Evolutionary conservation across 2,113 vertebrate genomes (phyloP).

Genomic region (Mormyrus lacerda): DNA sequence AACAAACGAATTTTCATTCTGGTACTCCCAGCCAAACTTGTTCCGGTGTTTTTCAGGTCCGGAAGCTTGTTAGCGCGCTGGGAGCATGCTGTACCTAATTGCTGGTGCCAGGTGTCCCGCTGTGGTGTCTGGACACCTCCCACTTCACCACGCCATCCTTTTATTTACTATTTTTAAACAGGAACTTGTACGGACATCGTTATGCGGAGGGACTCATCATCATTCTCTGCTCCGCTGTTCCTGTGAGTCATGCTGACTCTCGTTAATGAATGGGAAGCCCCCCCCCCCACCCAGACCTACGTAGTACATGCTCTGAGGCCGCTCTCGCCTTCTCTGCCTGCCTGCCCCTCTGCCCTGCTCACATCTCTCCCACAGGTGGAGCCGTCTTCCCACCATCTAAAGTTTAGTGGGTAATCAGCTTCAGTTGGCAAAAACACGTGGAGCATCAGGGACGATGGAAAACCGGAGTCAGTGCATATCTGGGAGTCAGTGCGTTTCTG

Average conservation of each 20-base stretch:
- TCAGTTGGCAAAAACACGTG: neutral
- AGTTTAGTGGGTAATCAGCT: neutral
- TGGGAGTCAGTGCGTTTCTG: neutral
- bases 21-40: neutral
- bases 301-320: neutral
- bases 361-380: conserved; percentile 1
- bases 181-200: neutral
- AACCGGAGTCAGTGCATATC: neutral
- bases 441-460: neutral
- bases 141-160: neutral
- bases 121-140: neutral
- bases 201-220: neutral
- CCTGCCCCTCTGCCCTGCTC: neutral
- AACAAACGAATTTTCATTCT: neutral
- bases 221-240: neutral
- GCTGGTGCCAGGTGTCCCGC: neutral
- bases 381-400: neutral
- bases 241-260: neutral
- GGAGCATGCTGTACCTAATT: neutral
- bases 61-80: neutral
- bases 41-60: neutral
- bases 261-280: neutral
- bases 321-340: neutral
- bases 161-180: neutral
- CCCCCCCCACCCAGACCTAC: neutral